Percentiles rank a stretch among this genome's conserved stretches.
Conservation (phyloP, 1,140 invertebrate species). For the Teleopsis dalmanni region DNA sequence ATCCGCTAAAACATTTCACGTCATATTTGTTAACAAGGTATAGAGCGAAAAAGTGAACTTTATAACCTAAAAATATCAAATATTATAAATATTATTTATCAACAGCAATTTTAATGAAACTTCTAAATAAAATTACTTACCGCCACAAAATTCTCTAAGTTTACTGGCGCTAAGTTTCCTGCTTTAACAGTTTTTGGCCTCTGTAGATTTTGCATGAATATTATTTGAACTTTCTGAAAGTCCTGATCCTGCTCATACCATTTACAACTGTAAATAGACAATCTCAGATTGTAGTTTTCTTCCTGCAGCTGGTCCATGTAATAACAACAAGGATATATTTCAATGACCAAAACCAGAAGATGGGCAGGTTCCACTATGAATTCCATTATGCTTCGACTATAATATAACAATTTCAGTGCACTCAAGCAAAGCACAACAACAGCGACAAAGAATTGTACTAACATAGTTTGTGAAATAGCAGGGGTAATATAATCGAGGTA, state of each 20-base stretch:
- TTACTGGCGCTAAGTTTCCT: conserved; percentile 10
- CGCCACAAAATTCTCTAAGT: conserved; percentile 11
- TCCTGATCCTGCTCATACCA: conserved; percentile 12
- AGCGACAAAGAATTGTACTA: no score
- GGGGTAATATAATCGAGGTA: no score
- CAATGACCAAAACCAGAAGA: no score
- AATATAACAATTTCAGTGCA: no score
- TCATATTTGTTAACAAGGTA: no score
- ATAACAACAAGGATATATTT: conserved; percentile 11
- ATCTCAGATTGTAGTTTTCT: conserved; percentile 1
- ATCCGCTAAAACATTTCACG: no score
- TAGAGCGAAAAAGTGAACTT: conserved; percentile 6
- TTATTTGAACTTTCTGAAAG: conserved; percentile 11
- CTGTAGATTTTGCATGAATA: conserved; percentile 14
- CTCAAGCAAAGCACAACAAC: no score
- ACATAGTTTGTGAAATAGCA: no score
- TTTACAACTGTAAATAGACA: conserved; percentile 10
- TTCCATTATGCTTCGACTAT: no score
- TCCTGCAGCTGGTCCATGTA: conserved; percentile 1
- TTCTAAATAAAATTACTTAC: neutral
- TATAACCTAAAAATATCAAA: conserved; percentile 6
- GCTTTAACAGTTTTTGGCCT: conserved; percentile 9
- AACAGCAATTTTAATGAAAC: neutral
- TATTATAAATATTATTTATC: no score
- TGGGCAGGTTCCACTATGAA: no score